Conservation (phyloP, 2,797 vertebrate genomes). For the Eurystomus glaucurus region DNA sequence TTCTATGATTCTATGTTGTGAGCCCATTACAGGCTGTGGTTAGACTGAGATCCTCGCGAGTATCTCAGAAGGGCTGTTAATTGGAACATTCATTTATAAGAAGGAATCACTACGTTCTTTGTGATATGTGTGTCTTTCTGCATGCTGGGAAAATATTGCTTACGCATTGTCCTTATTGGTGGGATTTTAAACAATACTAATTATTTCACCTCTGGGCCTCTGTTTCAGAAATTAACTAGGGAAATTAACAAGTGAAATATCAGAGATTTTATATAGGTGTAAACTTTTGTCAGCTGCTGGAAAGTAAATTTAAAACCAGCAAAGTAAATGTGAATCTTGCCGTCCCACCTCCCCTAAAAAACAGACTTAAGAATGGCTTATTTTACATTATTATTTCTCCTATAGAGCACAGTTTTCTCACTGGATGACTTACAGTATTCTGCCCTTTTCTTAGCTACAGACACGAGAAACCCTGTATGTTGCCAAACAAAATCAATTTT, state of each 20-base stretch:
- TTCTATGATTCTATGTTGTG: not conserved
- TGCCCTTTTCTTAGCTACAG: not conserved
- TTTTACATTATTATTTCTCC: not conserved
- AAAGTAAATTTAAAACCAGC: not conserved
- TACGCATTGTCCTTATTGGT: not conserved
- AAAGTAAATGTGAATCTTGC: not conserved
- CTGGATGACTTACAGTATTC: not conserved
- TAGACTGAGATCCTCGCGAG: not conserved
- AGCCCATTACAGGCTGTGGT: not conserved
- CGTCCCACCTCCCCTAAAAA: accelerated
- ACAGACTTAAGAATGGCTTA: not conserved
- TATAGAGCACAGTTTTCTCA: not conserved
- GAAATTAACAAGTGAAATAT: not conserved
- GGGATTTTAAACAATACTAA: not conserved
- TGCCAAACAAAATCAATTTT: not conserved
- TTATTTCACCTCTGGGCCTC: not conserved
- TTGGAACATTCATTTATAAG: not conserved
- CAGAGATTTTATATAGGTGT: not conserved
- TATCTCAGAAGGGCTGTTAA: not conserved
- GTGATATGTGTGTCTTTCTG: not conserved
- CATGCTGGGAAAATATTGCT: not conserved
- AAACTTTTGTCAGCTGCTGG: not conserved
- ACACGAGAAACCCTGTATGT: not conserved
- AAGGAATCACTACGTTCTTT: not conserved
- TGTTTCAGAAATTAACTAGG: not conserved